phyloP scores from a whole-genome alignment of 2,888 invertebrate genomes.

The Chrysopilus asiliformis region DNA sequence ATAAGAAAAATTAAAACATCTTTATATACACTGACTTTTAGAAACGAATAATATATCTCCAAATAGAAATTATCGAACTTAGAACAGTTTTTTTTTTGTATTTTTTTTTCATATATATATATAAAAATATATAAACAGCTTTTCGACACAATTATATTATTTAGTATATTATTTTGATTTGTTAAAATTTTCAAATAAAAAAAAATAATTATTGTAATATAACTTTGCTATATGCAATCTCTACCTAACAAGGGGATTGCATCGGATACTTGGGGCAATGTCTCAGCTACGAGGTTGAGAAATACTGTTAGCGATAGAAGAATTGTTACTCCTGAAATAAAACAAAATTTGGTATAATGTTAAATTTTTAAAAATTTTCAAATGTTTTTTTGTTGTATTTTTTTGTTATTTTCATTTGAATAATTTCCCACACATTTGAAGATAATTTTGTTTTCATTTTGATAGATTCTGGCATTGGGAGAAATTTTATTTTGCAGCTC shows the following conservation, averaged over 20 bases:
- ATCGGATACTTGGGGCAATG: conserved; percentile 99
- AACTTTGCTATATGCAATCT: conserved; percentile 37
- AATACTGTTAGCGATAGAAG: conserved; percentile 99
- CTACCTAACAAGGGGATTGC: conserved; percentile 99
- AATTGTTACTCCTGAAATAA: conserved; percentile 85
- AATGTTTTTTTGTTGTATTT: too few species aligned
- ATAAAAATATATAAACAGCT: conserved; percentile 6
- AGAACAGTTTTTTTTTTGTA: conserved; percentile 1
- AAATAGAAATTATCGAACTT: too few species aligned
- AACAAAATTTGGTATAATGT: conserved; percentile 10
- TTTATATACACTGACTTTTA: not conserved
- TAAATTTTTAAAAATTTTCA: conserved; percentile 1
- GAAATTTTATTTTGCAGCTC: too few species aligned
- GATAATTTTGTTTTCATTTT: too few species aligned
- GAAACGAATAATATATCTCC: conserved; percentile 2
- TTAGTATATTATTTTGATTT: conserved; percentile 4
- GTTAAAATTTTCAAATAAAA: conserved; percentile 3
- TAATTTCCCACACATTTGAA: too few species aligned
- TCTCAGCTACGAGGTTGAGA: conserved; percentile 99
- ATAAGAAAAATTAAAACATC: conserved; percentile 6
- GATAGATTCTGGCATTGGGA: too few species aligned
- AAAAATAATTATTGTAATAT: conserved; percentile 10
- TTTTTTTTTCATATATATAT: conserved; percentile 8
- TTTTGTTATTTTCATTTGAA: too few species aligned
- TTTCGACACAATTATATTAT: conserved; percentile 8